Percentiles rank a stretch among this genome's conserved stretches.
Conservation (phyloP, 1,140 invertebrate species). For the Heliconius hewitsoni region DNA sequence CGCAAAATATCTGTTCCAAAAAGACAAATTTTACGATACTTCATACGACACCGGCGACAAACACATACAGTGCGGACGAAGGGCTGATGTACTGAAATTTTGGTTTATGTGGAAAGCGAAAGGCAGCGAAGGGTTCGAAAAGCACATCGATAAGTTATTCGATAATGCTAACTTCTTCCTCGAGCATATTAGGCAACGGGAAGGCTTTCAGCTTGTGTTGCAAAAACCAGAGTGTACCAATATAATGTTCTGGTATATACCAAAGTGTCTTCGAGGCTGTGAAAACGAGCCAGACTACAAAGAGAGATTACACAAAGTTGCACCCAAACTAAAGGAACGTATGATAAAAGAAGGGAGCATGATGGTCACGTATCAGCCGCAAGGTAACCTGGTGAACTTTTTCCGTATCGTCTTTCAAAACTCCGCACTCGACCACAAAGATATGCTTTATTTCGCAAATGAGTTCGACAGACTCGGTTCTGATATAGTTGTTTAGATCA, state of each 20-base stretch:
- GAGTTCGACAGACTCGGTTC: slow-evolving; percentile 92
- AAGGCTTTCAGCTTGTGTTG: slow-evolving; percentile 88
- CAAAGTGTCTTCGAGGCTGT: slow-evolving; percentile 86
- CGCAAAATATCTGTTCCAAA: slow-evolving; percentile 96
- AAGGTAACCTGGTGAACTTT: slow-evolving; percentile 91
- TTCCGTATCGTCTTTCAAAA: slow-evolving; percentile 97
- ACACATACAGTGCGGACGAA: slow-evolving; percentile 94
- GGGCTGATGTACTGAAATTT: slow-evolving; percentile 96
- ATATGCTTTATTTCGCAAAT: slow-evolving; percentile 93
- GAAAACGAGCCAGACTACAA: slow-evolving; percentile 84
- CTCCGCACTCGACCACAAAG: slow-evolving; percentile 88
- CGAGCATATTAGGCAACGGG: slow-evolving; percentile 84
- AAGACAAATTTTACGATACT: slow-evolving; percentile 98
- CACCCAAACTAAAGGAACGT: slow-evolving; percentile 94
- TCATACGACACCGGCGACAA: slow-evolving; percentile 96
- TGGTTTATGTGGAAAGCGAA: slow-evolving; percentile 99
- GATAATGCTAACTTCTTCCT: slow-evolving; percentile 88
- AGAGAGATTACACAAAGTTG: slow-evolving; percentile 89
- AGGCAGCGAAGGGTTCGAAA: slow-evolving; percentile 90
- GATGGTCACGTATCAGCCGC: slow-evolving; percentile 97
- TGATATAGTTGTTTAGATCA: slow-evolving; percentile 77
- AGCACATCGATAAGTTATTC: slow-evolving; percentile 90
- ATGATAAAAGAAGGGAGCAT: slow-evolving; percentile 97
- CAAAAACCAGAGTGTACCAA: slow-evolving; percentile 95
- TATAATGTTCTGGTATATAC: slow-evolving; percentile 97